Evolutionary conservation across 2,888 invertebrate species (phyloP).

Genomic region (Crocallis elinguaria): DNA sequence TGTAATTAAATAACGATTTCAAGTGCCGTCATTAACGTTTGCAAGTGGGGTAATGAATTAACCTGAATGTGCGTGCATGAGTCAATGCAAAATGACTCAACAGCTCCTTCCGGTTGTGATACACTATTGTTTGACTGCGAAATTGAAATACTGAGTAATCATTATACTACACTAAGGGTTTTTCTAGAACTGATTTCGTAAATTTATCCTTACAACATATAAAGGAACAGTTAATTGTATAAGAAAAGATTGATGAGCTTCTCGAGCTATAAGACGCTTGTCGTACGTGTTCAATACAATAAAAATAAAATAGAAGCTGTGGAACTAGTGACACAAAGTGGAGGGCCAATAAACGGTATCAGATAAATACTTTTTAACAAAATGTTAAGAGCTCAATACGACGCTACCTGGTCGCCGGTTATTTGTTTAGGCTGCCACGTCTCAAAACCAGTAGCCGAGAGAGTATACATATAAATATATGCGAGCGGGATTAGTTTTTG

Average conservation of each 20-base stretch:
- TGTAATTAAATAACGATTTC: neutral
- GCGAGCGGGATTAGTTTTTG: conserved; percentile 71
- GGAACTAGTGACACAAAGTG: conserved; percentile 31
- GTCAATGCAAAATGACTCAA: conserved; percentile 51
- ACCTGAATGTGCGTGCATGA: conserved; percentile 51
- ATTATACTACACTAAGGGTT: neutral
- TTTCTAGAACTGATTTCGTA: neutral
- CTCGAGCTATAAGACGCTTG: neutral
- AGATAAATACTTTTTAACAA: conserved; percentile 76
- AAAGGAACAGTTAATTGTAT: neutral
- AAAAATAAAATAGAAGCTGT: conserved; percentile 22
- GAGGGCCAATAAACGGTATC: conserved; percentile 67
- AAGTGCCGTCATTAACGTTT: neutral
- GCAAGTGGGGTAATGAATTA: conserved; percentile 56
- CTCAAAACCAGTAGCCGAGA: conserved; percentile 81
- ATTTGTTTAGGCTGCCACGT: conserved; percentile 80
- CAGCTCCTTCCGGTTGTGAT: conserved; percentile 57
- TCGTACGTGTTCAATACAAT: conserved; percentile 13
- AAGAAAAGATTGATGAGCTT: neutral
- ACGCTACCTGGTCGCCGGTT: conserved; percentile 81
- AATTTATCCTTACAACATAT: neutral
- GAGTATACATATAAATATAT: conserved; percentile 67
- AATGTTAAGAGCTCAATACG: conserved; percentile 70
- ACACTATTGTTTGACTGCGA: conserved; percentile 24
- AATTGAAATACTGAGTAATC: conserved; percentile 14